These are phyloP conservation scores for Yponomeuta sedellus DNA, from an alignment of 2,888 invertebrate species.

Conservation along the genomic window DNA sequence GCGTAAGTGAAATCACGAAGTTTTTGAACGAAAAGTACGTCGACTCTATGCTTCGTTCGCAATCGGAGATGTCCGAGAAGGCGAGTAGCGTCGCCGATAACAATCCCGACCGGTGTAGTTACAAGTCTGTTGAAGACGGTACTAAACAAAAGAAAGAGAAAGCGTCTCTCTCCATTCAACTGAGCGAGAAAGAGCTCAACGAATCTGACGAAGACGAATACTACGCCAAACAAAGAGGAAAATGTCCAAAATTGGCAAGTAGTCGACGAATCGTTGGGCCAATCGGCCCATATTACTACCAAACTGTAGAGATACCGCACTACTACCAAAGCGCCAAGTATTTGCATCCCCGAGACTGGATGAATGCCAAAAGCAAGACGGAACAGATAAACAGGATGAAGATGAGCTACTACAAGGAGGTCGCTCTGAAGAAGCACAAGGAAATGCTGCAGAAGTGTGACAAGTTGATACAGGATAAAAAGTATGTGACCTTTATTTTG, in stretches of 20 bases:
- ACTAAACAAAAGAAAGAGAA: conserved; percentile 29
- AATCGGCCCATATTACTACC: background rate
- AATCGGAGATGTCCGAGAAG: conserved; percentile 44
- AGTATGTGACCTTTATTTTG: conserved; percentile 54
- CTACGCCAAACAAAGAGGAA: conserved; percentile 44
- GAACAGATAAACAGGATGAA: conserved; percentile 50
- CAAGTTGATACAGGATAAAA: conserved; percentile 76
- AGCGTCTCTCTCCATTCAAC: conserved; percentile 38
- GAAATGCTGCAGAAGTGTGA: conserved; percentile 72
- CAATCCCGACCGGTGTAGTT: conserved; percentile 43
- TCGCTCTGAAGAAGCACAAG: conserved; percentile 74
- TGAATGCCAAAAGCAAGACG: conserved; percentile 28
- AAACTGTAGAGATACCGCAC: conserved; percentile 30
- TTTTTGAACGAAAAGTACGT: conserved; percentile 54
- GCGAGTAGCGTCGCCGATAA: conserved; percentile 26
- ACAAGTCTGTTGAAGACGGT: conserved; percentile 56
- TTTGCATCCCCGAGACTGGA: conserved; percentile 31
- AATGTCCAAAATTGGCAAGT: conserved; percentile 55
- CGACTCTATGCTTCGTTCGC: conserved; percentile 37
- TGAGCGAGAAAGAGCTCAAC: conserved; percentile 49
- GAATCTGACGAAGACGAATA: conserved; percentile 39
- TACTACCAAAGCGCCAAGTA: conserved; percentile 65
- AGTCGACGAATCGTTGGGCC: conserved; percentile 43
- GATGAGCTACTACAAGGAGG: conserved; percentile 57
- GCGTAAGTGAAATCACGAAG: conserved; percentile 51